Evolutionary conservation across 2,888 invertebrate genomes (phyloP), one percentile per base, ranked within the genome.

Genomic region (Meandrusa payeni): DNA sequence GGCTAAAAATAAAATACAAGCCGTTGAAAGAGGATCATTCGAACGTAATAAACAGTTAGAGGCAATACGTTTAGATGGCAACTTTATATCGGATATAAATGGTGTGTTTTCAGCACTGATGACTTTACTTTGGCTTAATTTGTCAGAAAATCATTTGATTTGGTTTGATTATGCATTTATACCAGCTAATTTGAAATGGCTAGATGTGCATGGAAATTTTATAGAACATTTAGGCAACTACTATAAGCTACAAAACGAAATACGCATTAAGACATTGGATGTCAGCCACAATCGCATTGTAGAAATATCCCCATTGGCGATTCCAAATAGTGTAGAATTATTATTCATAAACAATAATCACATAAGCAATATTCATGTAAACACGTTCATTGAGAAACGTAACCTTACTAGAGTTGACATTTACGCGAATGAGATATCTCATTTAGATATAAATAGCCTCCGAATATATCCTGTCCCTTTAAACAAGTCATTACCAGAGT

Each of bases 141-240:
- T 97, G 29, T 96, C 96, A 4, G 95, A 95, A 76, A 97, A 97
- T 82, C 95, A 95, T 77, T 89, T 97, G 62, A 93, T 95, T 31
- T 95, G 95, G 95, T 97, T 97, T 77, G 97, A 97, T 76, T 97
- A 95, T 64, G 96, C 96, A 12, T 95, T 97, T 66, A 93, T 97
- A 56, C 96, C 97, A 1, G 93, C 92, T 50, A 95, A 95, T 72
- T 89, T 97, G 23, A 95, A 95, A 76, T 96, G 95, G 95, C 83
- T 97, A 58, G 96, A 97, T 63, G 93, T 97, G 49, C 96, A 96
- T 67, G 93, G 95, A 39, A 97, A 97, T 78, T 95, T 94, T 67
- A 95, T 97, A 58, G 94, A 95, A 70, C 92, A 93, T 44, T 86
- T 97, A 56, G 95, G 93, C 26, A 97, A 97, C 81, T 96, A 96